These are phyloP conservation scores for Amblyornis subalaris DNA, from an alignment of 2,113 vertebrate species.

Conservation along the genomic window DNA sequence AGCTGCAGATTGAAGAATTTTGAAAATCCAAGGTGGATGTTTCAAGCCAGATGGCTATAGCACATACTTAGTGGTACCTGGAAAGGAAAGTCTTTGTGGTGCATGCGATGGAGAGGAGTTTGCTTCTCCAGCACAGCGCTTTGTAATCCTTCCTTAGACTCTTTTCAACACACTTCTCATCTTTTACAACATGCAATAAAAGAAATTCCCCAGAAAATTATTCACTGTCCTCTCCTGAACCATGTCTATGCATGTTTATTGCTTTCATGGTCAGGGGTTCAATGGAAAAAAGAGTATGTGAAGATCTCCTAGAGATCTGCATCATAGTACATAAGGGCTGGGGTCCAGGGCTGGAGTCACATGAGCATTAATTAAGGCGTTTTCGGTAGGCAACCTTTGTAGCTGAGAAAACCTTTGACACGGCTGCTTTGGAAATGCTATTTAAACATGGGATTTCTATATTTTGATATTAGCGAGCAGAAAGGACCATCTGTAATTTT, in stretches of 20 bases:
- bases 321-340: background rate
- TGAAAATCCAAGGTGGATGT: background rate
- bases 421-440: background rate
- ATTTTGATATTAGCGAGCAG: background rate
- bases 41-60: background rate
- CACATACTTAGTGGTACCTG: background rate
- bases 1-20: background rate
- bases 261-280: background rate
- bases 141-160: background rate
- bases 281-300: background rate
- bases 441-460: background rate
- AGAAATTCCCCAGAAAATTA: background rate
- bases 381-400: background rate
- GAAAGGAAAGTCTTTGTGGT: background rate
- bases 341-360: background rate
- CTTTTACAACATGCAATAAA: background rate
- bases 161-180: background rate
- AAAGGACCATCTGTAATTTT: background rate
- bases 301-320: background rate
- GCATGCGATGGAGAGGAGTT: accelerated
- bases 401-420: background rate
- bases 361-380: background rate
- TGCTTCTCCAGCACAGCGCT: background rate
- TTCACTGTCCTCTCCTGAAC: background rate
- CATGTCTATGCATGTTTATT: background rate